phyloP scores from a whole-genome alignment of 2,113 vertebrate species.

The Corydoras maculifer region DNA sequence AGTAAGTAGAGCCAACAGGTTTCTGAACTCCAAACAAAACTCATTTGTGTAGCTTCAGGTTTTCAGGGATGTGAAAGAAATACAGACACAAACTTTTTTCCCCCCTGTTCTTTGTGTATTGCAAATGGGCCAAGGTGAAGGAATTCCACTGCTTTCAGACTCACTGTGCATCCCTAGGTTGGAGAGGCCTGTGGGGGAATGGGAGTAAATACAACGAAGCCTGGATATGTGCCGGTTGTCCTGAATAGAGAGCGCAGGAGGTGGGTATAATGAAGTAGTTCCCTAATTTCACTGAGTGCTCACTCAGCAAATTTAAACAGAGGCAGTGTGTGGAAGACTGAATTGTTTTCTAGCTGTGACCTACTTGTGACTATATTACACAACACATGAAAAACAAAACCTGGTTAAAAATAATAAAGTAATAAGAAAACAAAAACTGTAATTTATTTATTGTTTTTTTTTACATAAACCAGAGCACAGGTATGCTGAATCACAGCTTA shows the following conservation, averaged over 20 bases:
- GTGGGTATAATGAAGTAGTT: constrained; percentile 17
- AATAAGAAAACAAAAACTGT: too few species aligned
- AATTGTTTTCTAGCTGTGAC: not conserved
- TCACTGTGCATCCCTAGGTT: constrained; percentile 13
- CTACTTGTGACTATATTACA: not conserved
- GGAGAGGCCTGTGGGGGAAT: constrained; percentile 2
- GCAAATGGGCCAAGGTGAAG: constrained; percentile 29
- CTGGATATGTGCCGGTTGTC: constrained; percentile 24
- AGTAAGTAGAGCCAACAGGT: not conserved
- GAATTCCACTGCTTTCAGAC: constrained; percentile 36
- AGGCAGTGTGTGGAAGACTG: not conserved
- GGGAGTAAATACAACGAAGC: constrained; percentile 26
- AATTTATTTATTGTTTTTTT: too few species aligned
- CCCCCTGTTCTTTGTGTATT: constrained; percentile 14
- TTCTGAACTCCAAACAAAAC: constrained; percentile 22
- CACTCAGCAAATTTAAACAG: constrained; percentile 14
- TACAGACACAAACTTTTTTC: constrained; percentile 15
- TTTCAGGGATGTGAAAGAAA: constrained; percentile 20
- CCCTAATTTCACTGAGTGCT: constrained; percentile 16
- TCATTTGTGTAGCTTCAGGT: constrained; percentile 7
- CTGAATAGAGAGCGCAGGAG: constrained; percentile 17
- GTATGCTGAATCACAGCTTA: too few species aligned
- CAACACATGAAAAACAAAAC: not conserved
- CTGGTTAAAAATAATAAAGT: not conserved
- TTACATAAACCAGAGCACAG: too few species aligned